A percentile compares a stretch with the other conserved stretches of the same genome.
Conservation (phyloP, 2,113 vertebrate species). For the Sialia sialis region DNA sequence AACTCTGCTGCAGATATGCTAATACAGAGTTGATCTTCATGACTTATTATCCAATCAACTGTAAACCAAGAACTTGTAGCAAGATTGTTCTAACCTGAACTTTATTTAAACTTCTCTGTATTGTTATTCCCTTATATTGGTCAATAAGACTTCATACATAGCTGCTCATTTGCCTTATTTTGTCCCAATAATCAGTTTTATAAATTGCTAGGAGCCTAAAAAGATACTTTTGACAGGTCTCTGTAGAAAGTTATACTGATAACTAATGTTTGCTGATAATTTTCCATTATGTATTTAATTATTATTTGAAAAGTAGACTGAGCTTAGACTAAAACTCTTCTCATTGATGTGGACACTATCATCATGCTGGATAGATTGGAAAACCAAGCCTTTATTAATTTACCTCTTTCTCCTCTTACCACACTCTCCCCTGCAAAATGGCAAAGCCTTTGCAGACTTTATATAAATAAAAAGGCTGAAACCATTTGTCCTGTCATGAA, state of each 20-base stretch:
- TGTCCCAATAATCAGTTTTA: background rate
- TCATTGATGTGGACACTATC: rapidly evolving
- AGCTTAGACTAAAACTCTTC: background rate
- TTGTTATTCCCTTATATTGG: background rate
- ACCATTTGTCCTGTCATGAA: background rate
- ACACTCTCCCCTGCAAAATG: background rate
- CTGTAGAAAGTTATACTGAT: background rate
- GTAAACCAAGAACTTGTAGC: background rate
- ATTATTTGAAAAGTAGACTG: background rate
- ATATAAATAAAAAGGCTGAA: background rate
- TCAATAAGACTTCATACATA: background rate
- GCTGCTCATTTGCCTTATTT: background rate
- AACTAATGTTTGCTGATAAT: background rate
- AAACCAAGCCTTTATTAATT: background rate
- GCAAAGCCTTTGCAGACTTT: background rate
- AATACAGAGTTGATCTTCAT: background rate
- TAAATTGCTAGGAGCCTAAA: background rate
- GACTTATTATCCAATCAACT: background rate
- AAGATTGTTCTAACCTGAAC: background rate
- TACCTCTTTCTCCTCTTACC: background rate
- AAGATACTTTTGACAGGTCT: background rate
- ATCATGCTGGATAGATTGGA: background rate
- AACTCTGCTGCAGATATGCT: background rate
- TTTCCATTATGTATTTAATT: background rate
- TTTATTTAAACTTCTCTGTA: background rate